Conservation (phyloP, 2,113 vertebrate species). For the Mobula hypostoma region DNA sequence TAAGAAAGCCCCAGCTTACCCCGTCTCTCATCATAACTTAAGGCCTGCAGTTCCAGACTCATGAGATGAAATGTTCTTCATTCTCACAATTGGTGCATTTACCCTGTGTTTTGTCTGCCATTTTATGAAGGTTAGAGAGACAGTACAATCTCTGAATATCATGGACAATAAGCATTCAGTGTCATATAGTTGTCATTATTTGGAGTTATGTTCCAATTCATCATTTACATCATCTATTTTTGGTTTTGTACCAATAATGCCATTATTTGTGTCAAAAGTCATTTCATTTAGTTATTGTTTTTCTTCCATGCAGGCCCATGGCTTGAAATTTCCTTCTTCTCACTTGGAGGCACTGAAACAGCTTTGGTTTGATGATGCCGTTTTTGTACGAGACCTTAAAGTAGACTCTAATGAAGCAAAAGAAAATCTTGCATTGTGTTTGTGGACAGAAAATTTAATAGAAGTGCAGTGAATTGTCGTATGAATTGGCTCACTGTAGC, state of each 20-base stretch:
- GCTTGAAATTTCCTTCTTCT: constrained; percentile 73
- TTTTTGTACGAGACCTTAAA: constrained; percentile 62
- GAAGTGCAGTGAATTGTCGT: constrained; percentile 46
- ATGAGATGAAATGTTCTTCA: background rate
- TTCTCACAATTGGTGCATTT: background rate
- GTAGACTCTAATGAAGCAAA: constrained; percentile 64
- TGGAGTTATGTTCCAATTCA: background rate
- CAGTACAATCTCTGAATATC: background rate
- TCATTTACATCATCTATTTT: background rate
- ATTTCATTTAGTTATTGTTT: background rate
- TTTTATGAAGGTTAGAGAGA: background rate
- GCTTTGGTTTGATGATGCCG: constrained; percentile 56
- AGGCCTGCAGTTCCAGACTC: no score
- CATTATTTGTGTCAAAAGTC: background rate
- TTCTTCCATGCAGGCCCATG: constrained; percentile 50
- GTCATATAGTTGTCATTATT: background rate
- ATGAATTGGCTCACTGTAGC: background rate
- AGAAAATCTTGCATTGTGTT: constrained; percentile 65
- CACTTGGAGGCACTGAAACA: constrained; percentile 69
- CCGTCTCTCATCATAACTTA: no score
- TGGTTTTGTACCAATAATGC: background rate
- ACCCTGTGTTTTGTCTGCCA: background rate
- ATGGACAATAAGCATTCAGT: background rate
- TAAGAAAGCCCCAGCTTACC: no score
- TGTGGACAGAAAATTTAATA: constrained; percentile 80